Base-by-base conservation (phyloP, 2,797 vertebrate species). In the Sebastes reedi region DNA sequence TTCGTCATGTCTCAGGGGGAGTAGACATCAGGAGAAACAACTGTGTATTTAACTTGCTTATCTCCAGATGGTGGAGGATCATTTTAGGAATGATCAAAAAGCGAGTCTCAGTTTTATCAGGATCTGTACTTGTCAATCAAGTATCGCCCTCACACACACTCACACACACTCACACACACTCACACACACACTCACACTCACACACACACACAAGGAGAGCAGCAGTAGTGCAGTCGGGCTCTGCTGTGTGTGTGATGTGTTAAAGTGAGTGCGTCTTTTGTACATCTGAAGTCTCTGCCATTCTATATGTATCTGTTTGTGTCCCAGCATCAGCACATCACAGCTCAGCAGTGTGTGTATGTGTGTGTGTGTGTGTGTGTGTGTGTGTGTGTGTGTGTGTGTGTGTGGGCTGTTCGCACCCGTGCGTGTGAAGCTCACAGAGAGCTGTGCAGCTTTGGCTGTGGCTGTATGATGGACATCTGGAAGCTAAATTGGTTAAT, bases 401-500 rank as follows among this genome's bases (percentile, higher is more conserved):
- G 34, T 36, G 34, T 36, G 73, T 80, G 70, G 80, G 83, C 20
- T 88, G 89, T 92, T 92, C 82, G 42, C 91, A 92, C 89, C 77
- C 82, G 61, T 85, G 89, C 39, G 78, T 78, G 86, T 91, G 94
- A 93, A 92, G 88, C 85, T 89, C 72, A 20, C 80, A 81, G 77
- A 89, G 84, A 92, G 91, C 93, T 91, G 92, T 94, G 93, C 85
- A 89, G 93, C 88, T 89, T 95, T 96, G 95, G 95, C 94, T 94
- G 81, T 84, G 85, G 90, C 88, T 94, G 86, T 81, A 90, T 96
- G 95, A 96, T 94, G 95, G 96, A 96, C 96, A 96, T 96, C 96
- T 96, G 96, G 96, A 96, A 95, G 95, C 94, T 95, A 96, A 96
- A 96, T 96, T 96, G 96, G 96, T 96, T 95, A 96, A 96, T 96